Evolutionary conservation across 35 echinoderm and acorn worm genomes (phyloP).

Genomic region (Ptychodera flava): DNA sequence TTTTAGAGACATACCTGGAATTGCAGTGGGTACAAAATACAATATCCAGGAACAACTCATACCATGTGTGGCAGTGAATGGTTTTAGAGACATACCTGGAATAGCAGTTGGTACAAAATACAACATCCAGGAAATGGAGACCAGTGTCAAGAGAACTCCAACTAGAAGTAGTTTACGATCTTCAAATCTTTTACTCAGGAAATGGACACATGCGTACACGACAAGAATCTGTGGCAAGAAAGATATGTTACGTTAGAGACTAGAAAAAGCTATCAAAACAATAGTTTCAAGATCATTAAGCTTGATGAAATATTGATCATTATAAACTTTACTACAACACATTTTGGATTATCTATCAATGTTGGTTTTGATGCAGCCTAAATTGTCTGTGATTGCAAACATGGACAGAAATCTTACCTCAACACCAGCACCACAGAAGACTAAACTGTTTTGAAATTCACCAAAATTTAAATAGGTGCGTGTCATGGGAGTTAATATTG

Average conservation of each 20-base stretch:
- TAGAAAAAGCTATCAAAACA: too few species aligned
- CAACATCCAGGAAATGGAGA: neutral
- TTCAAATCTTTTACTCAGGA: neutral
- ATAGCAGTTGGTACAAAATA: neutral
- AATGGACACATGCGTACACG: neutral
- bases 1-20: too few species aligned
- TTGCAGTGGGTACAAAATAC: too few species aligned
- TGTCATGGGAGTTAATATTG: slow-evolving; percentile 62
- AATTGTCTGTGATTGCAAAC: too few species aligned
- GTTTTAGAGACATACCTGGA: neutral
- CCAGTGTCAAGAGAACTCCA: neutral
- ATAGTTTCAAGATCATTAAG: too few species aligned
- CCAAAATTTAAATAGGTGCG: slow-evolving; percentile 38
- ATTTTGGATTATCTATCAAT: too few species aligned
- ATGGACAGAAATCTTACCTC: slow-evolving; percentile 76
- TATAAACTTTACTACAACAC: too few species aligned
- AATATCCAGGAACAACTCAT: too few species aligned
- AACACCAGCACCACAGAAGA: slow-evolving; percentile 58
- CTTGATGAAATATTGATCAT: too few species aligned
- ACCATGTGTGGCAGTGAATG: too few species aligned
- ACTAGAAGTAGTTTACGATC: neutral
- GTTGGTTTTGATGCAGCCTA: too few species aligned
- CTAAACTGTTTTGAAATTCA: slow-evolving; percentile 75
- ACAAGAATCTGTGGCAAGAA: neutral
- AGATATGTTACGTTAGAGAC: too few species aligned